A percentile compares a stretch with the other conserved stretches of the same genome.
phyloP scores from a whole-genome alignment of 2,113 vertebrate species.

The Chloropsis hardwickii region DNA sequence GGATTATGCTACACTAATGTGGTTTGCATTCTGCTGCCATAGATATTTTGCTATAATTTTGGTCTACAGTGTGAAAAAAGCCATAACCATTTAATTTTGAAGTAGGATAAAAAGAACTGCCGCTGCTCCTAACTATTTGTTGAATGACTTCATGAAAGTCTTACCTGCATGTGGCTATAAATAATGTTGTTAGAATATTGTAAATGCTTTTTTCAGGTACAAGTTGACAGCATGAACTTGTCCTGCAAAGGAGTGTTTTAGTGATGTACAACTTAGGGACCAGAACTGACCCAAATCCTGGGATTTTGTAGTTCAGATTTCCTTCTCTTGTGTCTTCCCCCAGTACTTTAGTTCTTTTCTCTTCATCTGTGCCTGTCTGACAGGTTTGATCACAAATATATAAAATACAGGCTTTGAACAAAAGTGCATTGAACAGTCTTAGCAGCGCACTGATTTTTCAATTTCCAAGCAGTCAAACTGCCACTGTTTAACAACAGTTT shows the following conservation, averaged over 20 bases:
- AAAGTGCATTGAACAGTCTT: neutral
- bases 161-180: neutral
- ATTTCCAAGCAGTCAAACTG: neutral
- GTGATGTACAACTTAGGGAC: neutral
- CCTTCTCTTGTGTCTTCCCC: neutral
- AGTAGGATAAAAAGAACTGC: neutral
- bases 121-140: neutral
- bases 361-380: neutral
- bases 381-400: neutral
- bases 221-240: neutral
- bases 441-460: neutral
- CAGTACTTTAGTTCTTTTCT: neutral
- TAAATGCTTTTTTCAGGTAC: neutral
- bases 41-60: neutral
- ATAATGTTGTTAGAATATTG: neutral
- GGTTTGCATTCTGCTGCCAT: neutral
- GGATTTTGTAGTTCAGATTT: neutral
- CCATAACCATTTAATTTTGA: neutral
- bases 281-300: neutral
- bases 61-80: neutral
- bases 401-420: neutral
- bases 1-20: neutral
- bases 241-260: neutral
- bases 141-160: neutral
- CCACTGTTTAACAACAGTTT: neutral